Conservation (phyloP, 2,113 vertebrate species). For the Sterrhoptilus dennistouni region DNA sequence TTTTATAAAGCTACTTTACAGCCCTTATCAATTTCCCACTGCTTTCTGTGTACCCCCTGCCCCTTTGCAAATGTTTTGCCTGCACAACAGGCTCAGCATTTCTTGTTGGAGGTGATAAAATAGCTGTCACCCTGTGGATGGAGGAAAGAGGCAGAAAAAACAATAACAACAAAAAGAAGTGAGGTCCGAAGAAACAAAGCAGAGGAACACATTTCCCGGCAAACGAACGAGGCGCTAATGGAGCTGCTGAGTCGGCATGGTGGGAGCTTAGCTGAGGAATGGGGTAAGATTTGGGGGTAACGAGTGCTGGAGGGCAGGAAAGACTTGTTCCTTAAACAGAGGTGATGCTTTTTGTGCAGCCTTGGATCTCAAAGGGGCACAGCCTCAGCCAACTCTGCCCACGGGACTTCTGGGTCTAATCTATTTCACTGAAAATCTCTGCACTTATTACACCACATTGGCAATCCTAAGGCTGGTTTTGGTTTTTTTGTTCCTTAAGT, state of each 20-base stretch:
- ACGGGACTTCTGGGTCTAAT: background rate
- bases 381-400: background rate
- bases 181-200: conserved; percentile 22
- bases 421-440: background rate
- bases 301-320: background rate
- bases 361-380: background rate
- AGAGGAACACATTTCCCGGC: background rate
- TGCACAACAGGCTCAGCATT: conserved; percentile 66
- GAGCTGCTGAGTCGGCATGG: conserved; percentile 42
- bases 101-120: conserved; percentile 70
- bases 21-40: conserved; percentile 66
- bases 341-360: background rate
- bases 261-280: background rate
- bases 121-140: conserved; percentile 63
- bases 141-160: conserved; percentile 18
- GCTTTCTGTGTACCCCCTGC: conserved; percentile 65
- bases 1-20: conserved; percentile 72
- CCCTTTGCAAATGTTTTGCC: conserved; percentile 69
- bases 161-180: background rate
- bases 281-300: background rate
- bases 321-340: background rate
- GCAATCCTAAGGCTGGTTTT: background rate
- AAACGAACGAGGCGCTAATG: conserved; percentile 22
- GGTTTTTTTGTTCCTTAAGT: background rate
- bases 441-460: rapidly evolving